Percentiles rank a stretch among this genome's conserved stretches.
These are phyloP conservation scores for Vulpes vulpes DNA, from an alignment of 2,113 vertebrate species.

Conservation along the genomic window DNA sequence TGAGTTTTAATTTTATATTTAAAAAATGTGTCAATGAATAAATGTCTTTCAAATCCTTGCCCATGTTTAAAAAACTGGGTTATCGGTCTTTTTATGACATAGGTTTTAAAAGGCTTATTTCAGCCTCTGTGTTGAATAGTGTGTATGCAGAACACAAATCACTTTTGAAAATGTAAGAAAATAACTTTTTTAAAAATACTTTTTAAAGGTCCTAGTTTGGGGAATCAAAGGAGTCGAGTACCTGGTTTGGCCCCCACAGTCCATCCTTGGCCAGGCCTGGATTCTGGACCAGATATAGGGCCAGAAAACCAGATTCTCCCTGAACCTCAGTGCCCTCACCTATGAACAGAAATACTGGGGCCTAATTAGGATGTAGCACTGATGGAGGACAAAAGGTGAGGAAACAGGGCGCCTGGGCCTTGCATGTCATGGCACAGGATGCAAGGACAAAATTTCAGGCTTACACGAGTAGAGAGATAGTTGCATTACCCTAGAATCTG, in stretches of 20 bases:
- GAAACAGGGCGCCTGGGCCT: background rate
- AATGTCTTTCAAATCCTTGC: constrained; percentile 20
- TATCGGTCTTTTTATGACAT: constrained; percentile 28
- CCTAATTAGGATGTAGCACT: background rate
- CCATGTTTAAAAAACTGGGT: constrained; percentile 20
- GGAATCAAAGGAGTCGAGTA: background rate
- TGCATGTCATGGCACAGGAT: background rate
- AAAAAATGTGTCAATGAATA: background rate
- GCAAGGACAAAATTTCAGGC: background rate
- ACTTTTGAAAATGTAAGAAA: constrained; percentile 31
- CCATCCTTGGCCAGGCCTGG: background rate
- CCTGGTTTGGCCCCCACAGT: background rate
- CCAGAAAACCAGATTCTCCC: background rate
- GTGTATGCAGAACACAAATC: background rate
- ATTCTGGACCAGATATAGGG: background rate
- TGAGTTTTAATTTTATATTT: background rate
- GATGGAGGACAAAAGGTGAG: background rate
- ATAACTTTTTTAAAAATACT: background rate
- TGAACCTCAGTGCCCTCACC: background rate
- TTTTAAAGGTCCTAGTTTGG: background rate
- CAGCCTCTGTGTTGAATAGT: background rate
- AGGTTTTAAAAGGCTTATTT: constrained; percentile 47
- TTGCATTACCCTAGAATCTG: background rate
- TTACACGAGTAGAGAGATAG: background rate
- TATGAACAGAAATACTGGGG: background rate